Base-by-base conservation (phyloP, 1,140 invertebrate species). In the Eueides isabella region DNA sequence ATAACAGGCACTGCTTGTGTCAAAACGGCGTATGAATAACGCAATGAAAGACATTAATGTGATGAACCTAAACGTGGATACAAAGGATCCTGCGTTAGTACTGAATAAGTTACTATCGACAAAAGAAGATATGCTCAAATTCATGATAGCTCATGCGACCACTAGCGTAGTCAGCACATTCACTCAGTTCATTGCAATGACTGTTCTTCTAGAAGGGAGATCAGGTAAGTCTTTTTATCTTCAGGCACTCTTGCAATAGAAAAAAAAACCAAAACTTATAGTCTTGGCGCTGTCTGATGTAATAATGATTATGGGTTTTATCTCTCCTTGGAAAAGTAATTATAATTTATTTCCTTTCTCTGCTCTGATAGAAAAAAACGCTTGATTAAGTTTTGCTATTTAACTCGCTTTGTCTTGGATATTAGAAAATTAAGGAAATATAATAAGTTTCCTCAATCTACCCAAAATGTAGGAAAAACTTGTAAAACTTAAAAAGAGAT, bases 121-220 rank as follows among this genome's bases (percentile, higher is more conserved):
- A 5, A 74, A 86, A 2, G 23, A 73, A 0, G 71, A 76, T 6
- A 75, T 94, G 70, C 63, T 74, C 5, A 61, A 81, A 74, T 71
- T 85, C 5, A 30, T 71, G 0, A 33, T 61, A 2, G 87, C 80
- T 48, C 95, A 96, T 74, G 79, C 76, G n/a, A 7, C 70, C 2
- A 91, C 91, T 0, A 93, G 92, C 1, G 72, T 81, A 14, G 91
- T 88, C 0, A 95, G 94, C 64, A 84, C 94, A 6, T 83, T 89
- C n/a, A 94, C 90, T 65, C 94, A 96, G 80, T 87, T 95, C 11
- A 80, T 95, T 2, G 86, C 93, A 2, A 94, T 96, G 89, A 84
- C 85, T 6, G 78, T 95, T 6, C 74, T 95, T 23, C 76, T 94
- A 6, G 94, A 94, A 71, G 91, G 93, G n/a, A 89, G 85, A 61